Evolutionary conservation across 2,113 vertebrate species (phyloP).

Genomic region (Mirounga angustirostris): DNA sequence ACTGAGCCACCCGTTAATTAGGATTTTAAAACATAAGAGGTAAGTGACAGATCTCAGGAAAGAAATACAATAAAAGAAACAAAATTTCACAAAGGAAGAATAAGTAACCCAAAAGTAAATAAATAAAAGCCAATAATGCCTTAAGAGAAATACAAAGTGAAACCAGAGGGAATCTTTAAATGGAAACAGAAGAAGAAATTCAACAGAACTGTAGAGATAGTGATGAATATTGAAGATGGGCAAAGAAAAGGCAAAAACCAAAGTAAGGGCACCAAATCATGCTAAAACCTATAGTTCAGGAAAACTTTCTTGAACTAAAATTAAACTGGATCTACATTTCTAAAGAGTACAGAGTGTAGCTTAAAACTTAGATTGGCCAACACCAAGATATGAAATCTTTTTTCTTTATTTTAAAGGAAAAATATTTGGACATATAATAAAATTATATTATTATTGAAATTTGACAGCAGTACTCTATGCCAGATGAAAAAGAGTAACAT

Average conservation of each 20-base stretch:
- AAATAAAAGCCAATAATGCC: neutral
- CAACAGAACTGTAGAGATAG: neutral
- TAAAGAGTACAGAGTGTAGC: neutral
- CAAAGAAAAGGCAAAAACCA: neutral
- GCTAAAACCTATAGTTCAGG: neutral
- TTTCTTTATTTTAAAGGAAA: neutral
- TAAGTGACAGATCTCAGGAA: neutral
- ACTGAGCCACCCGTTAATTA: neutral
- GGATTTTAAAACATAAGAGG: neutral
- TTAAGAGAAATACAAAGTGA: neutral
- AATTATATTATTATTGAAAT: neutral
- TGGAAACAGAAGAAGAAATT: neutral
- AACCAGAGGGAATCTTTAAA: neutral
- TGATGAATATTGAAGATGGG: neutral
- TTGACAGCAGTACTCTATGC: neutral
- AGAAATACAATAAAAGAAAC: neutral
- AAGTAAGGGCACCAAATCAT: neutral
- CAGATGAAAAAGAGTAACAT: neutral
- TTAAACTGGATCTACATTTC: neutral
- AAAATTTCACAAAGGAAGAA: neutral
- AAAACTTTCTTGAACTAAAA: neutral
- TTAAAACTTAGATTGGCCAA: neutral
- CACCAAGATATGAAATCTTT: neutral
- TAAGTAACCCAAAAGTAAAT: neutral
- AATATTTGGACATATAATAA: neutral